These are phyloP conservation scores for Cyclargus thomasi DNA, from an alignment of 1,140 invertebrate genomes.

Conservation along the genomic window DNA sequence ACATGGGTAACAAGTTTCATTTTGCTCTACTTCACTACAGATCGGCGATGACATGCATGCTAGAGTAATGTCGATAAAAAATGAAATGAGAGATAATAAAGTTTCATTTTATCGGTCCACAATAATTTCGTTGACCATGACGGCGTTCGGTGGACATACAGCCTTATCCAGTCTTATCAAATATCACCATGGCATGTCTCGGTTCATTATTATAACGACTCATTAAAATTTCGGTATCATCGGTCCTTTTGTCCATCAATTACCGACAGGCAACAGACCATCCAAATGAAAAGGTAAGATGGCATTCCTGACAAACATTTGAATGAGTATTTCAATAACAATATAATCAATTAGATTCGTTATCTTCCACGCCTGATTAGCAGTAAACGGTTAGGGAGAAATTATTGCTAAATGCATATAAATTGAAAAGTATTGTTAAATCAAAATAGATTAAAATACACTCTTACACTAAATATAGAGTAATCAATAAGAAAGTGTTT, in stretches of 20 bases:
- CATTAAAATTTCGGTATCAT: background rate
- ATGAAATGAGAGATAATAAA: too few relatives aligned
- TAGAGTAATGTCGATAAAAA: too few relatives aligned
- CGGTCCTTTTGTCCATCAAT: background rate
- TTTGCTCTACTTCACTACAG: too few relatives aligned
- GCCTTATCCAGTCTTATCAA: background rate
- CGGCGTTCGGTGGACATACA: too few relatives aligned
- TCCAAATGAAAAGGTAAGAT: conserved; percentile 1
- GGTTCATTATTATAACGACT: background rate
- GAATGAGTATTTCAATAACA: background rate
- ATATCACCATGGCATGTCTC: background rate
- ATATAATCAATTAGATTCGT: background rate
- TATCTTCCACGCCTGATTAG: background rate
- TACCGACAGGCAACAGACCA: background rate
- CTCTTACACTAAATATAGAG: too few relatives aligned
- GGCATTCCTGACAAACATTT: background rate
- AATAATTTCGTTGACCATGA: too few relatives aligned
- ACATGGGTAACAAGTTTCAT: too few relatives aligned
- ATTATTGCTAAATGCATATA: background rate
- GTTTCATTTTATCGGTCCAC: too few relatives aligned
- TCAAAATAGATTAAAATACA: background rate
- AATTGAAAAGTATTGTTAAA: background rate
- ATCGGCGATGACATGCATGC: too few relatives aligned
- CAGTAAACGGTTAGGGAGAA: background rate
- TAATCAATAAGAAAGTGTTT: too few relatives aligned